phyloP scores from a whole-genome alignment of 2,113 vertebrate species.

The Xyrauchen texanus region DNA sequence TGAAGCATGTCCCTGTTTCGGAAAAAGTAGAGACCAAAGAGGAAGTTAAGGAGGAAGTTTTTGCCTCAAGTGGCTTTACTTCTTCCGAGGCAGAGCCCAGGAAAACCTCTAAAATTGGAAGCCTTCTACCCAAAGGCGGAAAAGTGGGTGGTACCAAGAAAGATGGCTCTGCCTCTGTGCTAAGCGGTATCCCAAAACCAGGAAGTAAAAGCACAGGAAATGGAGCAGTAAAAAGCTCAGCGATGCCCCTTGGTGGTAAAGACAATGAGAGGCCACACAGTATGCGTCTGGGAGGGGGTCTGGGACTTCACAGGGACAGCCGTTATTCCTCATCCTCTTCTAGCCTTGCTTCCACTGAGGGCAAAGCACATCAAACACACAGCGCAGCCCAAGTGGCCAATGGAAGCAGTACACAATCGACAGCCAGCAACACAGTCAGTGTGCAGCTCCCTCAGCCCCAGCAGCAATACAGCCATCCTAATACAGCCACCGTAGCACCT shows the following conservation, averaged over 20 bases:
- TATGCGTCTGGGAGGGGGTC: slow-evolving; percentile 75
- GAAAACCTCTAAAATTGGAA: slow-evolving; percentile 93
- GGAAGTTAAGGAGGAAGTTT: slow-evolving; percentile 81
- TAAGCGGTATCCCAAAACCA: slow-evolving; percentile 98
- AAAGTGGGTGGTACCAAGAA: slow-evolving; percentile 88
- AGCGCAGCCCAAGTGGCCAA: slow-evolving; percentile 72
- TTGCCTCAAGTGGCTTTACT: slow-evolving; percentile 75
- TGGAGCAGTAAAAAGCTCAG: slow-evolving; percentile 63
- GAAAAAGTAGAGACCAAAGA: slow-evolving; percentile 68
- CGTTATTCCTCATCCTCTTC: slow-evolving; percentile 92
- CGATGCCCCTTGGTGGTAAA: slow-evolving; percentile 74
- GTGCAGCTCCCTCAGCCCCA: slow-evolving; percentile 99
- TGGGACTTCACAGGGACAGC: slow-evolving; percentile 78
- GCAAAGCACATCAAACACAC: slow-evolving; percentile 75
- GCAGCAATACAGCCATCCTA: slow-evolving; percentile 96
- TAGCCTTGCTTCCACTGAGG: slow-evolving; percentile 90
- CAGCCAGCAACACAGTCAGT: slow-evolving; percentile 93
- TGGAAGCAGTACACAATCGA: slow-evolving; percentile 79
- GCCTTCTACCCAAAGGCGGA: slow-evolving; percentile 96
- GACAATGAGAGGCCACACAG: slow-evolving; percentile 87
- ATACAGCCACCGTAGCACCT: slow-evolving; percentile 97
- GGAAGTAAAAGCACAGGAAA: slow-evolving; percentile 80
- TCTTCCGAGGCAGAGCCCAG: slow-evolving; percentile 78
- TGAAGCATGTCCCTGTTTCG: slow-evolving; percentile 74
- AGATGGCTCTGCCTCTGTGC: slow-evolving; percentile 81